Evolutionary conservation across 2,888 invertebrate species (phyloP).

Genomic region (Tiphia femorata): DNA sequence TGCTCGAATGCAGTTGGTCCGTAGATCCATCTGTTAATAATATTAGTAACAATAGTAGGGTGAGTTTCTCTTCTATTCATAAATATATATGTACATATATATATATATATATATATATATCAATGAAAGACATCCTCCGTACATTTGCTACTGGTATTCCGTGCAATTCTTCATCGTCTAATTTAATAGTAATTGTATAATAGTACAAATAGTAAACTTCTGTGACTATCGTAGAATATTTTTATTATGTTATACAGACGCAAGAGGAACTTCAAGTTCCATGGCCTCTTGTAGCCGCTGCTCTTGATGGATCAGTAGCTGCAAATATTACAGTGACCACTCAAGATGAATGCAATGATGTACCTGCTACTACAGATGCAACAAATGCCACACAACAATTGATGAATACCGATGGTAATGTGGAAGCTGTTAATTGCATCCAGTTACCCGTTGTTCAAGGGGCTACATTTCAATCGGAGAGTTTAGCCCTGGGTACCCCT

Average conservation of each 20-base stretch:
- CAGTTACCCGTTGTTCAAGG: constrained; percentile 59
- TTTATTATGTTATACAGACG: constrained; percentile 52
- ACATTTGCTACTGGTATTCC: no score
- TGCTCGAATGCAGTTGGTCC: constrained; percentile 65
- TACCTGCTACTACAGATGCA: constrained; percentile 55
- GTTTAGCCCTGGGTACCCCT: constrained; percentile 50
- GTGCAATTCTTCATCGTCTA: no score
- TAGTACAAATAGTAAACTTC: neutral
- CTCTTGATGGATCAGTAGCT: constrained; percentile 67
- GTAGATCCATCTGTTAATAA: constrained; percentile 61
- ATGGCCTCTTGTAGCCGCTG: constrained; percentile 71
- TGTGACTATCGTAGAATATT: neutral
- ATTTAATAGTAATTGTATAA: neutral
- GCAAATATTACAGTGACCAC: constrained; percentile 62
- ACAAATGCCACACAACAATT: constrained; percentile 49
- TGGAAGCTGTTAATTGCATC: constrained; percentile 57
- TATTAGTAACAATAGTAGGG: constrained; percentile 54
- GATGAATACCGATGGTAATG: constrained; percentile 40
- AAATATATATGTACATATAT: no score
- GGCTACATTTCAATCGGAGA: constrained; percentile 54
- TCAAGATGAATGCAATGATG: constrained; percentile 60
- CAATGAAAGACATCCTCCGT: no score
- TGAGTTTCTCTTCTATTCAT: constrained; percentile 12
- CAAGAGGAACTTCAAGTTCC: constrained; percentile 75
- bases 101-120: no score